Percentiles rank a stretch among this genome's conserved stretches.
Conservation (phyloP, 1,140 invertebrate genomes). For the Periplaneta americana region DNA sequence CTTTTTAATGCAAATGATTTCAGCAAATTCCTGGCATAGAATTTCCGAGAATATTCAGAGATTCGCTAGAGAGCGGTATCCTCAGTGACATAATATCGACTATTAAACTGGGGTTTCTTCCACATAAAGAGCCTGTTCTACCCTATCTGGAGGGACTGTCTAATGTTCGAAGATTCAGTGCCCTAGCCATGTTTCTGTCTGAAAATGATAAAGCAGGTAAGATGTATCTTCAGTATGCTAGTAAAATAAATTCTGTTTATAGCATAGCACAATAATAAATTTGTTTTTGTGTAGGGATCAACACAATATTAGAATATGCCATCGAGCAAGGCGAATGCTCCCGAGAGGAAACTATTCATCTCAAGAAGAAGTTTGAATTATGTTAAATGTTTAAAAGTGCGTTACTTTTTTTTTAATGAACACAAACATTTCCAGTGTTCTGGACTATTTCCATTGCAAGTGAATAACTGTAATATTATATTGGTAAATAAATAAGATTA, state of each 20-base stretch:
- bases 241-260: no score
- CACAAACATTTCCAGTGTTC: no score
- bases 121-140: constrained; percentile 31
- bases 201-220: constrained; percentile 39
- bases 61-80: constrained; percentile 51
- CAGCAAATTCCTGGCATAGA: constrained; percentile 46
- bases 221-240: no score
- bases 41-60: constrained; percentile 49
- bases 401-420: no score
- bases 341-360: constrained; percentile 25
- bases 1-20: constrained; percentile 27
- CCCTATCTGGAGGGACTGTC: constrained; percentile 34
- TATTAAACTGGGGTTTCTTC: constrained; percentile 36
- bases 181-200: constrained; percentile 39
- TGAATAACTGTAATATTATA: no score
- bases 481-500: no score
- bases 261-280: no score
- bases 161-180: constrained; percentile 40
- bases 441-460: no score
- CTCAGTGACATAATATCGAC: constrained; percentile 47
- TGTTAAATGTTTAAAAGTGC: constrained; percentile 14
- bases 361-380: constrained; percentile 32
- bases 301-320: constrained; percentile 31
- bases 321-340: constrained; percentile 27
- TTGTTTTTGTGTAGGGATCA: constrained; percentile 28